These are phyloP conservation scores for Drosophila multiciliata DNA, from an alignment of 2,888 invertebrate species.

Conservation along the genomic window DNA sequence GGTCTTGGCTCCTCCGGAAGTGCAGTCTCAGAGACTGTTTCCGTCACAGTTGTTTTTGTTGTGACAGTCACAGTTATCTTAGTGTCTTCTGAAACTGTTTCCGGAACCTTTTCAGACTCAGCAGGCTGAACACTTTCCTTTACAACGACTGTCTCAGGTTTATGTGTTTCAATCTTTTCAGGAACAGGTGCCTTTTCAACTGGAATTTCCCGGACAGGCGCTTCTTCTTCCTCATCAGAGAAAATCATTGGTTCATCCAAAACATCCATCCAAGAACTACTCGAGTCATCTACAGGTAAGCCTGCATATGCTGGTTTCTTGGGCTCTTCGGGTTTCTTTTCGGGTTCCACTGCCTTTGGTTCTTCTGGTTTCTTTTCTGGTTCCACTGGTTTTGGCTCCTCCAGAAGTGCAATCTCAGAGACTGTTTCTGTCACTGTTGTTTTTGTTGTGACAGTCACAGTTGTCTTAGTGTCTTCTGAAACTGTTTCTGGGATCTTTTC, in stretches of 20 bases:
- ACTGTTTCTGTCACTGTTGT: slow-evolving; percentile 21
- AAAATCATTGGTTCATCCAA: slow-evolving; percentile 81
- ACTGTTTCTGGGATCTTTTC: background rate
- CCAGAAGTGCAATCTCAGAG: background rate
- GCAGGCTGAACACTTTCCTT: slow-evolving; percentile 1
- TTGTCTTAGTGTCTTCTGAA: slow-evolving; percentile 7
- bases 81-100: background rate
- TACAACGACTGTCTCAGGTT: slow-evolving; percentile 1
- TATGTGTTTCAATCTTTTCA: too few relatives aligned
- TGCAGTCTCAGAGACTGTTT: slow-evolving; percentile 4
- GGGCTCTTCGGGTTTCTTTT: slow-evolving; percentile 45
- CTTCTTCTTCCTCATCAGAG: slow-evolving; percentile 50
- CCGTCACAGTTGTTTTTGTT: slow-evolving; percentile 27
- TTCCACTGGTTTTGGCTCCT: slow-evolving; percentile 2
- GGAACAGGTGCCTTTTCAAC: background rate
- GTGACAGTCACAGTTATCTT: slow-evolving; percentile 26
- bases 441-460: slow-evolving; percentile 35
- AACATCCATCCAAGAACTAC: slow-evolving; percentile 79
- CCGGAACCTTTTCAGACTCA: background rate
- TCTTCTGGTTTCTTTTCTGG: slow-evolving; percentile 62
- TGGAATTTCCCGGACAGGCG: slow-evolving; percentile 1
- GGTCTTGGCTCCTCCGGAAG: background rate
- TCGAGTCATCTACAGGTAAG: slow-evolving; percentile 65
- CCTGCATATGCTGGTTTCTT: slow-evolving; percentile 72
- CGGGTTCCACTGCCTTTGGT: background rate